Evolutionary conservation across 2,113 vertebrate genomes (phyloP), one percentile per base, ranked within the genome.

Genomic region (Phoenicopterus ruber): DNA sequence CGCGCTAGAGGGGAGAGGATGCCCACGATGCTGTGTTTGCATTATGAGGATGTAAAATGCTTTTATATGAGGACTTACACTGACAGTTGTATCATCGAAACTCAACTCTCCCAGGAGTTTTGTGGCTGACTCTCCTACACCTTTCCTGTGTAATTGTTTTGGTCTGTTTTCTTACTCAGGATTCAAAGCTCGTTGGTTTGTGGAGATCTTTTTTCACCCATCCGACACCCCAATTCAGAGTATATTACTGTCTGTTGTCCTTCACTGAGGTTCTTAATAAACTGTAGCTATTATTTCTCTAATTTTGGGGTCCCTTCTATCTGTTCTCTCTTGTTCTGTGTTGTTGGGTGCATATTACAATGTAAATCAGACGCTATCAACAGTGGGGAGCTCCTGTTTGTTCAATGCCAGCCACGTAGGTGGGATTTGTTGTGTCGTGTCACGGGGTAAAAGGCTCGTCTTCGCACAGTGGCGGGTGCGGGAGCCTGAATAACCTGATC

Each of bases 401-500:
- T 74, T 81, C n/a, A 29, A 5, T 44, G 16, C 40, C 70, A 36
- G 42, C 21, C 15, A 22, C 29, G 2, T 5, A 59, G 40, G 46
- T 61, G 46, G 59, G 20, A 38, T 54, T 83, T 52, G 31, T 26
- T 24, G 3, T 11, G 38, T 50, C 12, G 1, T 7, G 5, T 42
- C 52, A 26, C 1, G 5, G 25, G 28, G 38, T 69, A 38, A 20
- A 54, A 46, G 22, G 36, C 34, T 46, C 1, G 2, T 54, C 38
- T 86, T 46, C 2, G 19, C 34, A 14, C 5, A 3, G 57, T 5
- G 14, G 38, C 0, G 5, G 11, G 13, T 47, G 31, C 6, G 18
- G 44, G n/a, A 66, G 17, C 31, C 22, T 1, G 1, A 44, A 11
- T 25, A 73, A 40, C 31, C 22, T 1, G 3, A 4, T 20, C 0